These are phyloP conservation scores for Hypanus sabinus DNA, from an alignment of 2,113 vertebrate genomes.

Conservation along the genomic window DNA sequence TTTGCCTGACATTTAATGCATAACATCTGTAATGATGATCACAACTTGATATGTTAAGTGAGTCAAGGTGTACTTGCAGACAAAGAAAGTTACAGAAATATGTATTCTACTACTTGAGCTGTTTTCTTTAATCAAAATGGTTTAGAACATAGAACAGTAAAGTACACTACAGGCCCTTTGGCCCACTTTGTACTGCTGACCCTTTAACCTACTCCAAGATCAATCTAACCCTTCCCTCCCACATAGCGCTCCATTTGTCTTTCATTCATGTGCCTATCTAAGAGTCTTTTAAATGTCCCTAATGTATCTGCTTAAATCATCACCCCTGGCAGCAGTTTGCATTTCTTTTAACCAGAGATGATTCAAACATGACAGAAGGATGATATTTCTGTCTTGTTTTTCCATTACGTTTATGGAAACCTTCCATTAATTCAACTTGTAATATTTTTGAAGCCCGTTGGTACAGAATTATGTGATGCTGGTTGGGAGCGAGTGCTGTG, in stretches of 20 bases:
- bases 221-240: no score
- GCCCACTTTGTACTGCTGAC: no score
- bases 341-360: background rate
- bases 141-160: background rate
- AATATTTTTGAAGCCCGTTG: background rate
- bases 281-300: no score
- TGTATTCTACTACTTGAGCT: background rate
- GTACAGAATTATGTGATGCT: background rate
- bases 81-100: background rate
- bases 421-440: background rate
- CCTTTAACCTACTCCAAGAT: no score
- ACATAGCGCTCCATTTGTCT: no score
- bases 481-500: no score
- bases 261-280: no score
- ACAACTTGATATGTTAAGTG: background rate
- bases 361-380: background rate
- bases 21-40: background rate
- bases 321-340: background rate
- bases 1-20: background rate
- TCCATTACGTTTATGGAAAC: background rate
- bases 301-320: no score
- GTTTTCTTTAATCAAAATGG: background rate
- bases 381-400: background rate
- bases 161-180: no score
- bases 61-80: background rate